These are phyloP conservation scores for Argentina silus DNA, from an alignment of 2,797 vertebrate species.

Conservation along the genomic window DNA sequence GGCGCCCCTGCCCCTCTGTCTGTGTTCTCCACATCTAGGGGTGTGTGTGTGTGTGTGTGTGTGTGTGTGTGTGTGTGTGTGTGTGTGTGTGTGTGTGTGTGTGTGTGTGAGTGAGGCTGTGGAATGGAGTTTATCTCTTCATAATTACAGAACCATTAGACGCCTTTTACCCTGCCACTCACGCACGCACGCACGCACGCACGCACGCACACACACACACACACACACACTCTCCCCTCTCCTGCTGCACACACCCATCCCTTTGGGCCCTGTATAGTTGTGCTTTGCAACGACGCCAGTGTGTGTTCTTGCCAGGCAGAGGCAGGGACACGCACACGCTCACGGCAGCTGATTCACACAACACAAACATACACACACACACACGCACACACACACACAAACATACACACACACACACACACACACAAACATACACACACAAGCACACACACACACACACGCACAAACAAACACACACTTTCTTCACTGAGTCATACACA, in stretches of 20 bases:
- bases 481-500: conserved; percentile 3
- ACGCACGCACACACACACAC: not conserved
- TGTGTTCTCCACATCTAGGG: too few species aligned
- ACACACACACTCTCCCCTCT: not conserved
- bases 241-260: not conserved
- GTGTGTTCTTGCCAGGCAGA: conserved; percentile 19
- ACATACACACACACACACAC: not conserved
- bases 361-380: conserved; percentile 5
- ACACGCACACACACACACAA: not conserved
- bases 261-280: not conserved
- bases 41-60: too few species aligned
- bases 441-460: conserved; percentile 8
- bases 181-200: not conserved
- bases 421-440: conserved; percentile 4
- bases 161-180: too few species aligned
- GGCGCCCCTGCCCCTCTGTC: too few species aligned
- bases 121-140: not conserved
- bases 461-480: conserved; percentile 9
- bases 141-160: too few species aligned
- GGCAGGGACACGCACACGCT: conserved; percentile 9
- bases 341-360: conserved; percentile 30
- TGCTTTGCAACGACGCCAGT: not conserved
- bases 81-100: too few species aligned
- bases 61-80: too few species aligned
- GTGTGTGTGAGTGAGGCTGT: conserved; percentile 13